Evolutionary conservation across 2,797 vertebrate genomes (phyloP).

Genomic region (Bradypus variegatus): DNA sequence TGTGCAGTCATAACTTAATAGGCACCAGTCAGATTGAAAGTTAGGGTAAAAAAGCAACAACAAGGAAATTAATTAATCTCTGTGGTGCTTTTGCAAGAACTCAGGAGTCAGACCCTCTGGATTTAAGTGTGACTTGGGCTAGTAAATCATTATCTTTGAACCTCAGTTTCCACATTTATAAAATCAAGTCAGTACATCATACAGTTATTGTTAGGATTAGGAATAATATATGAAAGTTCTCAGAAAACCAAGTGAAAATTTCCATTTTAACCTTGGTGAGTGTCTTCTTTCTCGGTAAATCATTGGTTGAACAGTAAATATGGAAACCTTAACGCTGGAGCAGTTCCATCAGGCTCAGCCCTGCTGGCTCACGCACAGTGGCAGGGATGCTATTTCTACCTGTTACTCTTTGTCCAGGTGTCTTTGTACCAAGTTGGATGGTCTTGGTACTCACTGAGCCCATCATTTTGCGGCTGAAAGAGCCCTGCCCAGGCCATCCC

Average conservation of each 20-base stretch:
- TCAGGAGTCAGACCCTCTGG: neutral
- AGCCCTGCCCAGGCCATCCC: rapidly evolving
- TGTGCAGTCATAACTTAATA: neutral
- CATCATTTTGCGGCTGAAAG: too few species aligned
- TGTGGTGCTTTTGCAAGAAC: neutral
- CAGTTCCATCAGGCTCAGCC: rapidly evolving
- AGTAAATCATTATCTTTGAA: neutral
- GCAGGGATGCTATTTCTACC: neutral
- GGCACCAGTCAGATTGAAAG: slow-evolving; percentile 15
- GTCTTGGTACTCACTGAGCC: rapidly evolving
- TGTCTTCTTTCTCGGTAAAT: neutral
- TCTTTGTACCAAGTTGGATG: rapidly evolving
- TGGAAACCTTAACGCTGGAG: neutral
- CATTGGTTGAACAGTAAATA: neutral
- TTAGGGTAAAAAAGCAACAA: neutral
- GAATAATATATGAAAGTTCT: neutral
- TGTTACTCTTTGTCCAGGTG: rapidly evolving
- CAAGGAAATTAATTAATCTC: neutral
- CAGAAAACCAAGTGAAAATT: neutral
- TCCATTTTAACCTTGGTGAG: neutral
- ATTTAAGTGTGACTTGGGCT: neutral
- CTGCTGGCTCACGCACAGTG: rapidly evolving
- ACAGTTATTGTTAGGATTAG: neutral
- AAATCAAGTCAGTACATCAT: neutral
- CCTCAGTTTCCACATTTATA: neutral